Evolutionary conservation across 2,888 invertebrate species (phyloP).

Genomic region (Caenorhabditis zanzibari): DNA sequence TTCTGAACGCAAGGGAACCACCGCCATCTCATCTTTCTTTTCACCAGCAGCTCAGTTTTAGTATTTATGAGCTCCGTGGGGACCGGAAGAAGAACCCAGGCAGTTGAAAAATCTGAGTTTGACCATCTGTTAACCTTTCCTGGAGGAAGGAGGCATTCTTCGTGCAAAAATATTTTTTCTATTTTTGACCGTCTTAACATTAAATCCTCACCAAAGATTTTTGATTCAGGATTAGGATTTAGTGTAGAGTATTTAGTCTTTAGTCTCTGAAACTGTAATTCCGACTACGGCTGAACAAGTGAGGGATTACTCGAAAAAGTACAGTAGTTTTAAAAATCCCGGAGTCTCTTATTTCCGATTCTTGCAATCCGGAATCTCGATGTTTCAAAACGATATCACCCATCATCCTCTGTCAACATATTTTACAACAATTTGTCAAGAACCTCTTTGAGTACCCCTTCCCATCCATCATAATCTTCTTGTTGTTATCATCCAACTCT

Average conservation of each 20-base stretch:
- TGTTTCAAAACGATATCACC: conserved; percentile 4
- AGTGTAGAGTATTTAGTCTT: background rate
- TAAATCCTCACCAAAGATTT: conserved; percentile 4
- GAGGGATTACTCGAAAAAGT: too few relatives aligned
- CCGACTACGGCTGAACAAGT: too few relatives aligned
- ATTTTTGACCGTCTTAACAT: background rate
- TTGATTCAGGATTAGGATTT: conserved; percentile 2
- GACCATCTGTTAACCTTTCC: conserved; percentile 38
- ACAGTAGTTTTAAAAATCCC: background rate
- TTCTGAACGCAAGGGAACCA: conserved; percentile 25
- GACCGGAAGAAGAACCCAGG: conserved; percentile 13
- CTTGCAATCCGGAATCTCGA: background rate
- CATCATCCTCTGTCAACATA: conserved; percentile 28
- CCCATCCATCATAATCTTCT: conserved; percentile 60
- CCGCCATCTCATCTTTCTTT: conserved; percentile 29
- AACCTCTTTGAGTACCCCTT: conserved; percentile 4
- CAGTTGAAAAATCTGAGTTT: conserved; percentile 28
- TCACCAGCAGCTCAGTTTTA: conserved; percentile 59
- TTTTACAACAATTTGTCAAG: conserved; percentile 62
- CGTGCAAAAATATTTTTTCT: background rate
- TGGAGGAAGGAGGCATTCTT: background rate
- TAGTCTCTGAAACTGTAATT: background rate
- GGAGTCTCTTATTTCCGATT: background rate
- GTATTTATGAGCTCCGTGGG: conserved; percentile 57
- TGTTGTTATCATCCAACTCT: conserved; percentile 52